Base-by-base conservation (phyloP, 2,797 vertebrate species). In the Cygnus olor region DNA sequence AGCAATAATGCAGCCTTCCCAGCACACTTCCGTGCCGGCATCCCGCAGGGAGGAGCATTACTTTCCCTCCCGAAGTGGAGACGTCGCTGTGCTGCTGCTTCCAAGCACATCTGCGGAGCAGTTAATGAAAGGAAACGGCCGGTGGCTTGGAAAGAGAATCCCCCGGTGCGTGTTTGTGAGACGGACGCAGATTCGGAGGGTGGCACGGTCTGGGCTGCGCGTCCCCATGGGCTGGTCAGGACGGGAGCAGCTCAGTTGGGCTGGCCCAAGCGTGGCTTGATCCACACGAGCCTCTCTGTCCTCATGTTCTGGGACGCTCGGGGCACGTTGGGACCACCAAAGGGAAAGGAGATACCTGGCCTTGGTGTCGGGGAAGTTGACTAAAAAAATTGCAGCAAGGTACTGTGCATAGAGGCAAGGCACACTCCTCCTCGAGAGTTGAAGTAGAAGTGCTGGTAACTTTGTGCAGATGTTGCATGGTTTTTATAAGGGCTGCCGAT, bases 21-120 rank as follows among this genome's bases (percentile, higher is more conserved):
- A 71, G 92, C 70, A 17, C 83, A 81, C 53, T 91, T 92, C 92
- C 85, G 60, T 89, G 95, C 96, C 96, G 97, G 97, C 95, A 95
- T 90, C 96, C 95, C 1, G 20, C 65, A 3, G 79, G 25, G 96
- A 96, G 93, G 93, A 80, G 88, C 88, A 93, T 83, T 97, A 63
- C 85, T 91, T 90, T 94, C 92, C 91, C 74, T 72, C 83, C 89
- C 94, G 93, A 88, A 96, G 94, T 42, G 85, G 89, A 95, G 96
- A 90, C 71, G 1, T 40, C 6, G 79, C 4, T 95, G 94, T 72
- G 95, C 90, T 93, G 72, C 94, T 77, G 92, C 71, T 90, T 91
- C 93, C 96, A 95, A 93, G 95, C 54, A 51, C 94, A 83, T 85
- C 95, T 89, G 57, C 80, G 9, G 82, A 94, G 94, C 76, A 42